Conservation (phyloP, 1,140 invertebrate species). For the Calycopis cecrops region DNA sequence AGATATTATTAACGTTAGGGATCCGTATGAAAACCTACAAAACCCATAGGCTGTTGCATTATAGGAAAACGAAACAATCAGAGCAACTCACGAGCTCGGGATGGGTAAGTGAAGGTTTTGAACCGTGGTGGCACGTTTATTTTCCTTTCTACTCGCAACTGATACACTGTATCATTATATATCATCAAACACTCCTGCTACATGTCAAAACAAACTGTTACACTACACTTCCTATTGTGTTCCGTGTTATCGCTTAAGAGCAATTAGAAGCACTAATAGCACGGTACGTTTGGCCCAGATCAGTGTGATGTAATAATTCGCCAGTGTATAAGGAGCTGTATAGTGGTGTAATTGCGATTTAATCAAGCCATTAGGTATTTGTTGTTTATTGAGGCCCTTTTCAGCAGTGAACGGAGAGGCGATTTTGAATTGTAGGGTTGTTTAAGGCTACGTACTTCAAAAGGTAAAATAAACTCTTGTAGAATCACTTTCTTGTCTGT, state of each 20-base stretch:
- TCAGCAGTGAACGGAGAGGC: too few relatives aligned
- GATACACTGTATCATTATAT: constrained; percentile 21
- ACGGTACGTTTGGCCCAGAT: constrained; percentile 1
- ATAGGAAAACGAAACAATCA: constrained; percentile 11
- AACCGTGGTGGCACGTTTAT: constrained; percentile 21
- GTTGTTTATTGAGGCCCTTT: too few relatives aligned
- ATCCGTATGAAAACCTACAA: too few relatives aligned
- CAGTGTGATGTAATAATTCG: background rate
- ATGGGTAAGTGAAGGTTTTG: constrained; percentile 19
- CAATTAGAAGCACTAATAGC: constrained; percentile 1
- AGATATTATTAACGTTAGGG: too few relatives aligned
- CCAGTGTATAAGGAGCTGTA: constrained; percentile 1
- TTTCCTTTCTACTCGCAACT: constrained; percentile 22
- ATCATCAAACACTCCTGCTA: constrained; percentile 14
- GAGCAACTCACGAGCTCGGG: constrained; percentile 10
- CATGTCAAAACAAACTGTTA: constrained; percentile 10
- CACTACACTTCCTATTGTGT: constrained; percentile 9
- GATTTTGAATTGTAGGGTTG: too few relatives aligned
- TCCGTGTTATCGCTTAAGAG: constrained; percentile 4
- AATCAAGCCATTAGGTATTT: too few relatives aligned
- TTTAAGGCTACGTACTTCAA: too few relatives aligned
- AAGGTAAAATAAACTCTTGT: too few relatives aligned
- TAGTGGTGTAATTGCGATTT: too few relatives aligned
- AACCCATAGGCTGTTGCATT: background rate
- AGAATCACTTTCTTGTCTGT: too few relatives aligned